A percentile compares a stretch with the other conserved stretches of the same genome.
Conservation (phyloP, 2,113 vertebrate species). For the Chaetodon trifascialis region DNA sequence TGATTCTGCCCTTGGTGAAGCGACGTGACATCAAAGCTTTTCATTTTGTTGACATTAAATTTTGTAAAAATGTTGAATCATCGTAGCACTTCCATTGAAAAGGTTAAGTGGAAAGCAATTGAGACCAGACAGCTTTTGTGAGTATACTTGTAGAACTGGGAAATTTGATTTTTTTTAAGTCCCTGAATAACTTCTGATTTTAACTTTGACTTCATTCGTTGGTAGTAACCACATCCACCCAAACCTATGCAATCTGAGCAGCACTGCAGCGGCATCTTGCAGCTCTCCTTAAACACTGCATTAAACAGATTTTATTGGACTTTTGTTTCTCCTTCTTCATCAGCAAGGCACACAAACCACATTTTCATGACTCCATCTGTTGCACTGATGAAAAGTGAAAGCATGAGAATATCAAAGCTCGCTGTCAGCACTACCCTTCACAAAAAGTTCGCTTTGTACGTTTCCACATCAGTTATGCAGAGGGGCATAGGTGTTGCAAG, state of each 20-base stretch:
- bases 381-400: constrained; percentile 22
- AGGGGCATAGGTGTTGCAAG: constrained; percentile 25
- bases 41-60: neutral
- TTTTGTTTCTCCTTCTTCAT: constrained; percentile 10
- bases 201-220: neutral
- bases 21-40: neutral
- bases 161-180: neutral
- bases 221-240: neutral
- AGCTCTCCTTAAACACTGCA: neutral
- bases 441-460: constrained; percentile 34
- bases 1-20: neutral
- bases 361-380: constrained; percentile 44
- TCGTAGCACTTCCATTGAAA: neutral
- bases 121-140: neutral
- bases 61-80: neutral
- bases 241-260: neutral
- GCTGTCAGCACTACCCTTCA: constrained; percentile 18
- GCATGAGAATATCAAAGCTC: constrained; percentile 20
- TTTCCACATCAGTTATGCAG: constrained; percentile 20
- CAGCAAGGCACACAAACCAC: neutral
- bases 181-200: neutral
- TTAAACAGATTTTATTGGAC: constrained; percentile 10
- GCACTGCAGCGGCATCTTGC: neutral
- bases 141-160: neutral
- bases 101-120: neutral